Percentiles rank a stretch among this genome's conserved stretches.
Evolutionary conservation across 2,797 vertebrate species (phyloP).

Genomic region (Amblyraja radiata): DNA sequence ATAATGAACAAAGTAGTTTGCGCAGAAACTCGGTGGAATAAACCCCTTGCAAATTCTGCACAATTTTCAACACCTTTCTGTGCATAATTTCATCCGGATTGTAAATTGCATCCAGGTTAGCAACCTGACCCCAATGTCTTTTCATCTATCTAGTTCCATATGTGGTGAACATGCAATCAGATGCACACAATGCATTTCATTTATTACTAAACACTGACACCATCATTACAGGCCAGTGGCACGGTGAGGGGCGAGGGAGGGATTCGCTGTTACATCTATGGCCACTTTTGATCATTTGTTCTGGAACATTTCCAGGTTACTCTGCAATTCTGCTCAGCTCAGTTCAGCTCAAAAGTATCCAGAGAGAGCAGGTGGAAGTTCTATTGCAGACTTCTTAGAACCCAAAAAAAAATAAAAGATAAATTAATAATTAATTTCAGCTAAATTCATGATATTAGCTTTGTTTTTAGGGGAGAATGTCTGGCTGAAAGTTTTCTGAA

Average conservation of each 20-base stretch:
- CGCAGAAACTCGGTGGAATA: not conserved
- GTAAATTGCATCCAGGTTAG: not conserved
- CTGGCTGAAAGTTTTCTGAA: no score
- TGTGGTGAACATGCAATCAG: not conserved
- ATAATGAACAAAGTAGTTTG: not conserved
- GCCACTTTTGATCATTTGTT: not conserved
- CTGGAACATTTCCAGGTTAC: not conserved
- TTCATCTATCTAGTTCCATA: not conserved
- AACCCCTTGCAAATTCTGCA: not conserved
- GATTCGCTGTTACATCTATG: not conserved
- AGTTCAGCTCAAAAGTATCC: not conserved
- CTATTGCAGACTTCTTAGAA: not conserved
- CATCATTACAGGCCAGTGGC: not conserved
- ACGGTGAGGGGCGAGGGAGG: not conserved
- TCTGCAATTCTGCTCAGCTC: not conserved
- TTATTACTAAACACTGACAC: not conserved
- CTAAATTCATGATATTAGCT: not conserved
- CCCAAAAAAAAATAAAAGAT: not conserved
- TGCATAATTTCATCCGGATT: not conserved
- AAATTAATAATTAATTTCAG: not conserved
- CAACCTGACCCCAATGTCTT: not conserved
- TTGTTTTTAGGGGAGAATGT: not conserved
- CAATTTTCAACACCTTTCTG: not conserved
- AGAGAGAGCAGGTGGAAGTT: not conserved
- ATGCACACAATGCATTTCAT: not conserved